Base-by-base conservation (phyloP, 2,113 vertebrate species). In the Charina bottae region DNA sequence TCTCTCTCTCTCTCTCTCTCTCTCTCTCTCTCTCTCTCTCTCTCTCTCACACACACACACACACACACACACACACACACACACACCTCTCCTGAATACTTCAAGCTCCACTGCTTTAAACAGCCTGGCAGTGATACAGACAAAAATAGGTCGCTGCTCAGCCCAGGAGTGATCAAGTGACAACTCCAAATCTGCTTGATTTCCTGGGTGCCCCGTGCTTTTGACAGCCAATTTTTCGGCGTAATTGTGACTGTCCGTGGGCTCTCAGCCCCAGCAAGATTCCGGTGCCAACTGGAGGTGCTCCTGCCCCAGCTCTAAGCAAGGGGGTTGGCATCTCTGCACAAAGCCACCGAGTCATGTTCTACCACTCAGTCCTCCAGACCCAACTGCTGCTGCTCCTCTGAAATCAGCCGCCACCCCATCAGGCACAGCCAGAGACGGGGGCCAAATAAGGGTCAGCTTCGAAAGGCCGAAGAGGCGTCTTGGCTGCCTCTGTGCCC, bases 121-220 rank as follows among this genome's bases (percentile, higher is more conserved):
- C 1, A 64, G 15, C 13, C 17, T 1, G 10, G n/a, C 55, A 0
- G 1, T 6, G 28, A 42, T 3, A 1, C 23, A 46, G 10, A 60
- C 10, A 24, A 9, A 60, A 37, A 0, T 24, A 23, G 86, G 86
- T 13, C 13, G 64, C 3, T 11, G 28, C n/a, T 17, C 68, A 19
- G n/a, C 7, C 33, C 33, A 78, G 72, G 15, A 37, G 33, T 33
- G 72, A 9, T 1, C 15, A 19, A 6, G 6, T 15, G 2, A 13
- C 33, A 1, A 0, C 7, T 78, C 17, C 33, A 1, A 37, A 21
- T 78, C 33, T 42, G 72, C 17, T 21, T 0, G 0, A 9, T 42
- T 78, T 33, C 72, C 33, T 21, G 72, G 33, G n/a, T 21, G 15
- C 17, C 68, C 68, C 15, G 1, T 17, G 68, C 33, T 78, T 2